A percentile compares a stretch with the other conserved stretches of the same genome.
These are phyloP conservation scores for Caligus rogercresseyi DNA, from an alignment of 1,140 invertebrate genomes.

Conservation along the genomic window DNA sequence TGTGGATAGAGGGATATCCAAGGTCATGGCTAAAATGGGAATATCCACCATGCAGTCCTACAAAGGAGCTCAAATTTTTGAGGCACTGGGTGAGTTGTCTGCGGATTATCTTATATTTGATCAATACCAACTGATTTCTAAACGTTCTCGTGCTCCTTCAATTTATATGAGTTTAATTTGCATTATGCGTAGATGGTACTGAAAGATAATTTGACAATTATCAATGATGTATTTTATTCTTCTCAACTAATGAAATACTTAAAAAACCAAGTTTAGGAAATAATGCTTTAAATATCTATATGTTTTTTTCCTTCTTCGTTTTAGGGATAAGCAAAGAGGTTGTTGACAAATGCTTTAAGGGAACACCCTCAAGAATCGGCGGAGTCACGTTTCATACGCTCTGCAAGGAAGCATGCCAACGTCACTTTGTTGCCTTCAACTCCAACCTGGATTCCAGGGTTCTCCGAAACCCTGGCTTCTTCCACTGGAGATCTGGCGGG, in stretches of 20 bases:
- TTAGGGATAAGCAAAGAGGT: conserved; percentile 49
- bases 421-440: conserved; percentile 61
- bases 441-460: conserved; percentile 49
- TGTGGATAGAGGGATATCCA: conserved; percentile 60
- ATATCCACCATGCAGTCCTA: conserved; percentile 98
- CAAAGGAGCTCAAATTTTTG: conserved; percentile 98
- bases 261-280: too few relatives aligned
- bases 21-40: conserved; percentile 99
- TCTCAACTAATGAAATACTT: too few relatives aligned
- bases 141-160: too few relatives aligned
- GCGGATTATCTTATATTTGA: not conserved
- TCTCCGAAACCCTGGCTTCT: conserved; percentile 79
- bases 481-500: conserved; percentile 88
- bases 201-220: too few relatives aligned
- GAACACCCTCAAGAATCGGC: conserved; percentile 83
- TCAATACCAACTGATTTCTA: too few relatives aligned
- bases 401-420: conserved; percentile 64
- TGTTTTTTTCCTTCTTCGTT: conserved; percentile 1
- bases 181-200: too few relatives aligned
- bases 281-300: too few relatives aligned
- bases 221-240: too few relatives aligned
- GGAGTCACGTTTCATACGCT: conserved; percentile 77
- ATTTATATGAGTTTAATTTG: too few relatives aligned
- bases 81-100: conserved; percentile 66
- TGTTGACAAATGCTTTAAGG: conserved; percentile 82